These are phyloP conservation scores for Gallinago undulata DNA, from an alignment of 2,113 vertebrate genomes.

Conservation along the genomic window DNA sequence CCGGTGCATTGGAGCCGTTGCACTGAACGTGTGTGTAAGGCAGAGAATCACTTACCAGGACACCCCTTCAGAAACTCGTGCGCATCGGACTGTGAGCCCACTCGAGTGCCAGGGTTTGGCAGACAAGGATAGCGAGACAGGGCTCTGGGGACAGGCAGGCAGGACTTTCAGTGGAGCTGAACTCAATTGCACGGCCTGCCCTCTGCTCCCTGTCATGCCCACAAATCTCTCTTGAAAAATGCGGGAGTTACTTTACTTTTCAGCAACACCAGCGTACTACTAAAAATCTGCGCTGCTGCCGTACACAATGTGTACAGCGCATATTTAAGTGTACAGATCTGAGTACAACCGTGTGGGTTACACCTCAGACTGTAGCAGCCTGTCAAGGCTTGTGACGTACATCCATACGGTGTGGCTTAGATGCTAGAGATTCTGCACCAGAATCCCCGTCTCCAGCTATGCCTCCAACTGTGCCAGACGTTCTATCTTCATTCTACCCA, in stretches of 20 bases:
- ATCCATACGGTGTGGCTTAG: fast-evolving
- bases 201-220: background rate
- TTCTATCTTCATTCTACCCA: background rate
- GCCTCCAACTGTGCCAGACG: background rate
- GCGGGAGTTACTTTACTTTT: background rate
- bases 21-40: background rate
- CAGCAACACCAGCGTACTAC: background rate
- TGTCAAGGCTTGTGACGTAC: background rate
- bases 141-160: background rate
- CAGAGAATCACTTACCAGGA: background rate
- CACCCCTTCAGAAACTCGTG: background rate
- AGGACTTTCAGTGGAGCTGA: background rate
- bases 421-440: background rate
- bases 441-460: background rate
- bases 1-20: background rate
- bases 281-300: background rate
- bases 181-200: background rate
- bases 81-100: background rate
- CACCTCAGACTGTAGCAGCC: background rate
- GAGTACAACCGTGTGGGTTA: fast-evolving
- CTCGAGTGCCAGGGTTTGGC: background rate
- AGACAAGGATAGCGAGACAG: background rate
- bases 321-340: background rate
- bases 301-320: background rate
- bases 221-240: background rate